Conservation (phyloP, 37 sponge, comb jelly and placozoan species). For the Aphrocallistes beatrix region DNA sequence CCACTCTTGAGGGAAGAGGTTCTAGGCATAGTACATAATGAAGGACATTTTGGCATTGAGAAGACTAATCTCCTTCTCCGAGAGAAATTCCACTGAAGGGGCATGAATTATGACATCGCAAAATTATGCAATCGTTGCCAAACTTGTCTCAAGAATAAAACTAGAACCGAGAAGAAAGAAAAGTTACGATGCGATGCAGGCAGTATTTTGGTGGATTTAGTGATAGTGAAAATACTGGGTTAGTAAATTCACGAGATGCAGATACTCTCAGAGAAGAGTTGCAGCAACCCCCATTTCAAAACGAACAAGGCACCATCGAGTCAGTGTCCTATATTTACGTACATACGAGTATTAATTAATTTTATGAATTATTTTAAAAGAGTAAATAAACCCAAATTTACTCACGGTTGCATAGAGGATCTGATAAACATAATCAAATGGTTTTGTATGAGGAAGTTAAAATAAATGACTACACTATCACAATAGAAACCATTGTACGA, state of each 20-base stretch:
- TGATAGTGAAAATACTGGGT: not conserved
- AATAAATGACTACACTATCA: too few relatives aligned
- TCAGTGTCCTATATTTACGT: not conserved
- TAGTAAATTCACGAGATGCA: not conserved
- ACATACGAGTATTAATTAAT: too few relatives aligned
- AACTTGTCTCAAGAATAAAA: not conserved
- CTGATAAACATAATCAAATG: too few relatives aligned
- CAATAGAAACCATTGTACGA: too few relatives aligned
- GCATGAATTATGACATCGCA: not conserved
- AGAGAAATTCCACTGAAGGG: not conserved
- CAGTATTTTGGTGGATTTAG: not conserved
- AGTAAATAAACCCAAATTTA: too few relatives aligned
- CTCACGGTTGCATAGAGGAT: too few relatives aligned
- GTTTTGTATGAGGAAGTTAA: too few relatives aligned
- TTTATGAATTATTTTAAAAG: too few relatives aligned
- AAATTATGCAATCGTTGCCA: not conserved
- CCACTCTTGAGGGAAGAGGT: not conserved
- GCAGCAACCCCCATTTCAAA: not conserved
- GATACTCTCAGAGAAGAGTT: not conserved
- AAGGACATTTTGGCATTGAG: slow-evolving; percentile 8
- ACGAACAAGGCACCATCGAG: not conserved
- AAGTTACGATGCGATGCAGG: not conserved
- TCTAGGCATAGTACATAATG: not conserved
- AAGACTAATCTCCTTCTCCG: not conserved
- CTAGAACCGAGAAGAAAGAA: not conserved